Conservation (phyloP, 1,140 invertebrate genomes). For the Leptinotarsa undecemlineata region DNA sequence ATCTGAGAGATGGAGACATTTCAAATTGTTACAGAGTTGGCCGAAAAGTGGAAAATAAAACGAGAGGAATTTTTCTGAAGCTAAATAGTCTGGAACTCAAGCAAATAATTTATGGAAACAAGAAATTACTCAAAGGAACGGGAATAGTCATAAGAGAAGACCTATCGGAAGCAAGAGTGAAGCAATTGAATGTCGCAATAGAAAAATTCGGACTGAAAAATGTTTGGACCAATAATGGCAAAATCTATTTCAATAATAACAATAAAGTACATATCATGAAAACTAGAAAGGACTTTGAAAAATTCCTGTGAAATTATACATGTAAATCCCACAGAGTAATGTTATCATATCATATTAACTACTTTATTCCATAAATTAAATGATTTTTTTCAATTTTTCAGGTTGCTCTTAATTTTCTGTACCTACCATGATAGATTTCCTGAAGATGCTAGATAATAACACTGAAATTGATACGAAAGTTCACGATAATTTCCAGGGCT, state of each 20-base stretch:
- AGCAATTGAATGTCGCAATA: slow-evolving; percentile 6
- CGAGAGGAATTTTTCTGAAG: slow-evolving; percentile 22
- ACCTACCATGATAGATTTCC: no score
- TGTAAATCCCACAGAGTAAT: no score
- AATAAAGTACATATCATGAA: slow-evolving; percentile 7
- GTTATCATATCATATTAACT: no score
- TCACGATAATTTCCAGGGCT: background rate
- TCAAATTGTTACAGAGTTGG: slow-evolving; percentile 19
- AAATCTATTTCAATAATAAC: slow-evolving; percentile 15
- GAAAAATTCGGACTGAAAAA: slow-evolving; percentile 21
- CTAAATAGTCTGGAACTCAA: slow-evolving; percentile 10
- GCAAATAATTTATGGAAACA: slow-evolving; percentile 18
- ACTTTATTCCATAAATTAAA: no score
- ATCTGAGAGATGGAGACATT: slow-evolving; percentile 8
- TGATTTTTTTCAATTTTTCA: no score
- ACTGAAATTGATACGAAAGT: background rate
- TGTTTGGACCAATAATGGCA: slow-evolving; percentile 15
- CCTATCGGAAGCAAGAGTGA: slow-evolving; percentile 10
- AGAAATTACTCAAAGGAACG: slow-evolving; percentile 19
- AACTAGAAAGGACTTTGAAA: background rate
- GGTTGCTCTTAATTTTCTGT: no score
- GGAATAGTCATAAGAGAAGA: slow-evolving; percentile 23
- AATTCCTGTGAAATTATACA: background rate
- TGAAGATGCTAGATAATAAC: slow-evolving; percentile 13
- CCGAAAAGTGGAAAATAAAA: slow-evolving; percentile 10